Evolutionary conservation across 1,140 invertebrate species (phyloP).

Genomic region (Pentalonia nigronervosa): DNA sequence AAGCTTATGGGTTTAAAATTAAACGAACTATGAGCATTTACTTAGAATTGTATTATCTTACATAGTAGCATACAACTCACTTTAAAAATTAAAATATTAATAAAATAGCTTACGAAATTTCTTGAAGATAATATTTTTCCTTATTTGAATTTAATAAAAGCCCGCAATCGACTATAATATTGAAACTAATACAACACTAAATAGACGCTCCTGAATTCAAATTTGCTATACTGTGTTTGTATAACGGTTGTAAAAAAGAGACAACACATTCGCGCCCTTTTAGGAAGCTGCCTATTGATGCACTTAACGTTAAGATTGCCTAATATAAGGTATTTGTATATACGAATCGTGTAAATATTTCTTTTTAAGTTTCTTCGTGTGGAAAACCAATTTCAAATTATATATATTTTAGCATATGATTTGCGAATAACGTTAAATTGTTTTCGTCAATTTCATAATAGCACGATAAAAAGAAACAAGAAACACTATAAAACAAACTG

Average conservation of each 20-base stretch:
- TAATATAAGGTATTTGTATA: background rate
- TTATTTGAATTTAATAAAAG: background rate
- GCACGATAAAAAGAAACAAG: background rate
- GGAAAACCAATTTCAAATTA: background rate
- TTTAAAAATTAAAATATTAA: background rate
- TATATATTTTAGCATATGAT: background rate
- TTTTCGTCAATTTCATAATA: background rate
- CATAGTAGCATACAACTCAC: background rate
- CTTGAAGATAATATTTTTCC: background rate
- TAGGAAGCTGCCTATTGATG: background rate
- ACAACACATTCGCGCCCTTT: background rate
- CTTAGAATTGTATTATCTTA: background rate
- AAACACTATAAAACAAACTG: background rate
- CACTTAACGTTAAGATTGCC: background rate
- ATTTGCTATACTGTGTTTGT: background rate
- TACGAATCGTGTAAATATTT: background rate
- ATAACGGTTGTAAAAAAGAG: background rate
- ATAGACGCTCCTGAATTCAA: background rate
- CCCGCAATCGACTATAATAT: no score
- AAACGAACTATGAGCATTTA: background rate
- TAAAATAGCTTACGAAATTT: background rate
- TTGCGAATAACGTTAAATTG: background rate
- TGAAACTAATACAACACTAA: background rate
- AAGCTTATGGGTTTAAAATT: background rate
- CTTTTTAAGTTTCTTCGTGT: background rate